Percentiles rank a stretch among this genome's conserved stretches.
Conservation (phyloP, 2,113 vertebrate species). For the Phyllostomus discolor region DNA sequence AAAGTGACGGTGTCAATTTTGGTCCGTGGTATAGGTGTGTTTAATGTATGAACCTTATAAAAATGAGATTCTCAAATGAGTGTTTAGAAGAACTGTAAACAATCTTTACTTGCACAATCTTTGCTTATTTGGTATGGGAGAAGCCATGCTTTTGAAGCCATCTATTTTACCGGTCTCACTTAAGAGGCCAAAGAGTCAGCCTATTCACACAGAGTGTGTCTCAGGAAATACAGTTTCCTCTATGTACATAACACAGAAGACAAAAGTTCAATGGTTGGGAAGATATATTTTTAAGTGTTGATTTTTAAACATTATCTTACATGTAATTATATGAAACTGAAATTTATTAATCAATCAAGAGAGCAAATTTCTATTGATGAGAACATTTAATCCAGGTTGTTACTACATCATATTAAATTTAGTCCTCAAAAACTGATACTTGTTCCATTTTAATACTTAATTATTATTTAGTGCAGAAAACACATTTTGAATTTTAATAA, state of each 20-base stretch:
- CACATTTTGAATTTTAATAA: slow-evolving; percentile 22
- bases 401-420: background rate
- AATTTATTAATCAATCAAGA: background rate
- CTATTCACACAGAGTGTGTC: background rate
- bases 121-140: background rate
- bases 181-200: background rate
- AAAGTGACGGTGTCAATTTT: background rate
- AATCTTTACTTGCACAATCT: slow-evolving; percentile 10
- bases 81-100: background rate
- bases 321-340: slow-evolving; percentile 8
- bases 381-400: background rate
- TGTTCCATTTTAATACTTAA: background rate
- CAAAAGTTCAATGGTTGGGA: background rate
- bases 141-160: background rate
- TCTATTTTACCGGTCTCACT: background rate
- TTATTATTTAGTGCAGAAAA: background rate
- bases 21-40: background rate
- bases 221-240: background rate
- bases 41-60: background rate
- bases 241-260: background rate
- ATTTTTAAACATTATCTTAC: background rate
- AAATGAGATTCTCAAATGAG: slow-evolving; percentile 1
- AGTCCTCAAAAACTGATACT: background rate
- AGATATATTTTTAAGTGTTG: background rate
- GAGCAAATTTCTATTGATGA: background rate